Base-by-base conservation (phyloP, 2,888 invertebrate species). In the Leptinotarsa tumamoca region DNA sequence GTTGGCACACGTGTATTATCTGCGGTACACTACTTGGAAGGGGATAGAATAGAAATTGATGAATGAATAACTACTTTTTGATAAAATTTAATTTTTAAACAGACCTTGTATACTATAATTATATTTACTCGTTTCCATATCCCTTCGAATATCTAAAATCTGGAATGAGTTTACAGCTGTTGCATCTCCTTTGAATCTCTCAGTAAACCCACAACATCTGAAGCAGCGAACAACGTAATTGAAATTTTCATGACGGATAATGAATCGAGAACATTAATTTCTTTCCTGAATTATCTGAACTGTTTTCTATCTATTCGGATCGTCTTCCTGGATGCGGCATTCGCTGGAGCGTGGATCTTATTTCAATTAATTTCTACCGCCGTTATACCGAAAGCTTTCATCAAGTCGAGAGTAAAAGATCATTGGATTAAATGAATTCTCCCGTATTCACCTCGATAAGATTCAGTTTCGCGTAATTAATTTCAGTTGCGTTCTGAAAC, bases 361-460 rank as follows among this genome's bases (percentile, higher is more conserved):
- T 21, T 58, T 15, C 58, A 58, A 58, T 58, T 58, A 58, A 58
- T 58, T 58, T 58, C 58, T 58, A 58, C 58, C 58, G 27, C 58
- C 21, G 54, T 18, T 54, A 54, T 54, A 18, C 54, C 18, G 58
- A 58, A 58, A 58, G 58, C 58, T 58, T 58, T 23, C 58, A 58
- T 58, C 23, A 15, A 15, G 23, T 58, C 23, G 23, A 58, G 58
- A 23, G 58, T 58, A 58, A 58, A 58, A 58, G 58, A 58, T 58
- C 58, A 58, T 58, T 27, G 58, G 58, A 58, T 58, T 58, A 58
- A 58, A 58, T 15, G 23, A 58, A 23, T 58, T 14, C 58, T 23
- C 23, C 58, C 58, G 58, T 58, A 23, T 15, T 58, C 15, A 23
- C 58, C 58, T 58, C 23, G 58, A 58, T 58, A 14, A 58, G 58